These are phyloP conservation scores for Tachuris rubrigastra DNA, from an alignment of 2,113 vertebrate genomes.

Conservation along the genomic window DNA sequence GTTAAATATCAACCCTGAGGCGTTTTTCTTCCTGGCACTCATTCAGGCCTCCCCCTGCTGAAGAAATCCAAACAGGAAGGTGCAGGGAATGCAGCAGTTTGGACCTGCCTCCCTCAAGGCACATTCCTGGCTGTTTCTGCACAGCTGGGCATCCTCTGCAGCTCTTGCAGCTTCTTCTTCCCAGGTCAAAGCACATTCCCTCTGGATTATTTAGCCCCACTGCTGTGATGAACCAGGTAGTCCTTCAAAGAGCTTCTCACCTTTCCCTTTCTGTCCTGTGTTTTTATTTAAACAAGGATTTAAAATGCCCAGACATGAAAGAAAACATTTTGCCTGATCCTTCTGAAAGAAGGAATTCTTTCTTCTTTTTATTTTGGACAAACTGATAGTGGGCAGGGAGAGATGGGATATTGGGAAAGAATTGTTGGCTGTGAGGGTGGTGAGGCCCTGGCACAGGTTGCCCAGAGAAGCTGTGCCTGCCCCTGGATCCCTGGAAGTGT, in stretches of 20 bases:
- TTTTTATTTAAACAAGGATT: not conserved
- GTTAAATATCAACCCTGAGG: not conserved
- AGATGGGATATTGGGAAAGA: not conserved
- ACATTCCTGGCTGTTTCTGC: not conserved
- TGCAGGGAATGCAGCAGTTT: not conserved
- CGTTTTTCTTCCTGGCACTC: not conserved
- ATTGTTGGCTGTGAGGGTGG: not conserved
- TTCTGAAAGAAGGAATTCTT: not conserved
- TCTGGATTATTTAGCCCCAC: not conserved
- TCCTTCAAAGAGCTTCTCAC: not conserved
- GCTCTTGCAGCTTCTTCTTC: not conserved
- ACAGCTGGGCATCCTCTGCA: too few relatives aligned
- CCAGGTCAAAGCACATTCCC: not conserved
- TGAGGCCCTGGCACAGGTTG: not conserved
- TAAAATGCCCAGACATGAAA: not conserved
- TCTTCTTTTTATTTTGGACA: not conserved
- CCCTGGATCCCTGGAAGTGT: not conserved
- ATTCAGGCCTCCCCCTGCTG: not conserved
- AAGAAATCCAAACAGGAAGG: not conserved
- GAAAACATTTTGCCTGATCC: not conserved
- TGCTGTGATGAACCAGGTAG: not conserved
- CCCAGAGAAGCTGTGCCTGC: not conserved
- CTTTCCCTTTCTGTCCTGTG: not conserved
- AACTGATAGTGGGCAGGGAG: not conserved
- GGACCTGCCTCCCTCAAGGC: not conserved